Evolutionary conservation across 1,140 invertebrate species (phyloP).

Genomic region (Drosophila prosaltans): DNA sequence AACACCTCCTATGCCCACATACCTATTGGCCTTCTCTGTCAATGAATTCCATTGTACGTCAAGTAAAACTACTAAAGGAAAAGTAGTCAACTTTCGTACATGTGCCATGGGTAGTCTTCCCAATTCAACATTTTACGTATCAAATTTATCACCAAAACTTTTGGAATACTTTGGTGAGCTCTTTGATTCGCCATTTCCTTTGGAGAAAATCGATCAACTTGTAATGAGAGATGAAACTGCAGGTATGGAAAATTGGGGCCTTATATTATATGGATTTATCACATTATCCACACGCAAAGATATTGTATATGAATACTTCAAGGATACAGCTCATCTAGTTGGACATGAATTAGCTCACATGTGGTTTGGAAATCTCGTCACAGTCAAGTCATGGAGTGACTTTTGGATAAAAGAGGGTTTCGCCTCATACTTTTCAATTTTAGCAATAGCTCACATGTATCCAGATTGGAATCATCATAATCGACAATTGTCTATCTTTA

Average conservation of each 20-base stretch:
- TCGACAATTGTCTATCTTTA: slow-evolving; percentile 72
- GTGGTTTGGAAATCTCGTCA: slow-evolving; percentile 93
- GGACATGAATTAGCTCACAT: slow-evolving; percentile 93
- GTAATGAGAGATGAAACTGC: slow-evolving; percentile 93
- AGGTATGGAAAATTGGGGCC: slow-evolving; percentile 93
- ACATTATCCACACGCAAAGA: slow-evolving; percentile 86
- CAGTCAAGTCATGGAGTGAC: slow-evolving; percentile 92
- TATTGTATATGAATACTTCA: slow-evolving; percentile 85
- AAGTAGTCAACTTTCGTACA: slow-evolving; percentile 86
- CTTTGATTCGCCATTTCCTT: slow-evolving; percentile 88
- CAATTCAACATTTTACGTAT: slow-evolving; percentile 87
- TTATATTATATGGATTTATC: slow-evolving; percentile 84
- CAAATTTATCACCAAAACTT: slow-evolving; percentile 88
- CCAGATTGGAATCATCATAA: slow-evolving; percentile 86
- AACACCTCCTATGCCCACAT: slow-evolving; percentile 95
- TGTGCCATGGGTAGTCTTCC: slow-evolving; percentile 88
- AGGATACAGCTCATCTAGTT: slow-evolving; percentile 87
- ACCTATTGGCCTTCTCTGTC: slow-evolving; percentile 94
- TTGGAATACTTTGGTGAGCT: slow-evolving; percentile 92
- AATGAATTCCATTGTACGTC: slow-evolving; percentile 90
- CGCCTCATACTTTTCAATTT: slow-evolving; percentile 87
- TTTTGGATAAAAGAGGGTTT: slow-evolving; percentile 95
- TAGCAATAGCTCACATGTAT: slow-evolving; percentile 85
- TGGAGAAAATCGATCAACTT: slow-evolving; percentile 93
- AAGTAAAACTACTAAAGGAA: slow-evolving; percentile 7